These are phyloP conservation scores for Toxotes jaculatrix DNA, from an alignment of 2,113 vertebrate species.

Conservation along the genomic window DNA sequence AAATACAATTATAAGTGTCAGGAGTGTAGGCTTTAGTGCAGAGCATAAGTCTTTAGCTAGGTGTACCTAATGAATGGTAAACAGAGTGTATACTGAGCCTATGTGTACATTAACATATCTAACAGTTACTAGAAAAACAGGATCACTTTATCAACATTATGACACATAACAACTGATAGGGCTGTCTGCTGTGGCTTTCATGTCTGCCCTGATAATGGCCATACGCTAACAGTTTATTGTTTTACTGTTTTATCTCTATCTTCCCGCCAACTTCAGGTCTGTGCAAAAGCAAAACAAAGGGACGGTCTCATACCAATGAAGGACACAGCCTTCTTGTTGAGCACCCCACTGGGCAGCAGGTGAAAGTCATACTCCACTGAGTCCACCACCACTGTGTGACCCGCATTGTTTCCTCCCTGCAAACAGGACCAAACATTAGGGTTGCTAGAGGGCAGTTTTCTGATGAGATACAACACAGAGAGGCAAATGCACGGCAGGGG, in stretches of 20 bases:
- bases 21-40: not conserved
- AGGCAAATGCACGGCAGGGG: not conserved
- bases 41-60: too few relatives aligned
- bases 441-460: not conserved
- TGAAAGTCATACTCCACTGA: constrained; percentile 87
- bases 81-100: too few relatives aligned
- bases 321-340: constrained; percentile 86
- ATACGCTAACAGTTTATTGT: not conserved
- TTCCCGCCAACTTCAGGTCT: not conserved
- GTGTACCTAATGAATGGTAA: not conserved
- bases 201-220: not conserved
- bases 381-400: constrained; percentile 88
- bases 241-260: not conserved
- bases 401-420: constrained; percentile 90
- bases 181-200: not conserved
- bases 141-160: not conserved
- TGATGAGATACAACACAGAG: not conserved
- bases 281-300: not conserved
- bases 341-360: constrained; percentile 87
- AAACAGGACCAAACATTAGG: constrained; percentile 26
- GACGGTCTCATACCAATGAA: constrained; percentile 82
- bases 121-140: not conserved
- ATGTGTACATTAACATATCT: not conserved
- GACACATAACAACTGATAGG: constrained; percentile 4
- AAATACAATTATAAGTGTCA: not conserved